Conservation (phyloP, 2,113 vertebrate species). For the Campylomormyrus tamandua region DNA sequence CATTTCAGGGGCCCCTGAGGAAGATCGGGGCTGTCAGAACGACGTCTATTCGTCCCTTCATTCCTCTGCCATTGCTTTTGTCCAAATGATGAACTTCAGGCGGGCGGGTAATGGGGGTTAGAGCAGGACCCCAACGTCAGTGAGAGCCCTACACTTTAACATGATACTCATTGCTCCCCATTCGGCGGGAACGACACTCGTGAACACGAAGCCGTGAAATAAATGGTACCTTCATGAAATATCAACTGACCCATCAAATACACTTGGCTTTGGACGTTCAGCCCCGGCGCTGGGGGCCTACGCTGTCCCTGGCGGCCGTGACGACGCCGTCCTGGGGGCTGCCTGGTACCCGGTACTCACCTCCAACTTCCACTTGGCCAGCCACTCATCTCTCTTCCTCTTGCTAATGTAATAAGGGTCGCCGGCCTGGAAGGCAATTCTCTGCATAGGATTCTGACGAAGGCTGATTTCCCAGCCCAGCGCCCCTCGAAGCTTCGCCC, state of each 20-base stretch:
- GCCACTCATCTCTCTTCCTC: constrained; percentile 88
- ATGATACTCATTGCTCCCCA: background rate
- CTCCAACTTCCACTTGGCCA: constrained; percentile 89
- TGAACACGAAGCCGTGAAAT: constrained; percentile 45
- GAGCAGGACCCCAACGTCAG: background rate
- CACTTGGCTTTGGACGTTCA: constrained; percentile 51
- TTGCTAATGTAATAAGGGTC: constrained; percentile 96
- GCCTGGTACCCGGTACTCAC: constrained; percentile 59
- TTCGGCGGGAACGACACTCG: background rate
- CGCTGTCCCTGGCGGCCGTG: background rate
- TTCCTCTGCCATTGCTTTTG: background rate
- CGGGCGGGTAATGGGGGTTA: background rate
- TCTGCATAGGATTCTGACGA: constrained; percentile 84
- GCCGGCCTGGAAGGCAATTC: constrained; percentile 91
- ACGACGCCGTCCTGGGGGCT: background rate
- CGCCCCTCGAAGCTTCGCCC: constrained; percentile 68
- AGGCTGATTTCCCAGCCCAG: constrained; percentile 78
- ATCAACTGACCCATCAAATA: constrained; percentile 42
- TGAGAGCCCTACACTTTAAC: background rate
- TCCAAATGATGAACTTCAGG: background rate
- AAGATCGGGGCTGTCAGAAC: background rate
- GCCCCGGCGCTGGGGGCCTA: constrained; percentile 5
- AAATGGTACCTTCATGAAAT: constrained; percentile 66
- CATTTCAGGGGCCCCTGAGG: background rate
- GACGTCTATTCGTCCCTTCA: background rate